These are phyloP conservation scores for Drosophila melanogaster DNA, from an alignment of 1,140 invertebrate genomes.

Conservation along the genomic window DNA sequence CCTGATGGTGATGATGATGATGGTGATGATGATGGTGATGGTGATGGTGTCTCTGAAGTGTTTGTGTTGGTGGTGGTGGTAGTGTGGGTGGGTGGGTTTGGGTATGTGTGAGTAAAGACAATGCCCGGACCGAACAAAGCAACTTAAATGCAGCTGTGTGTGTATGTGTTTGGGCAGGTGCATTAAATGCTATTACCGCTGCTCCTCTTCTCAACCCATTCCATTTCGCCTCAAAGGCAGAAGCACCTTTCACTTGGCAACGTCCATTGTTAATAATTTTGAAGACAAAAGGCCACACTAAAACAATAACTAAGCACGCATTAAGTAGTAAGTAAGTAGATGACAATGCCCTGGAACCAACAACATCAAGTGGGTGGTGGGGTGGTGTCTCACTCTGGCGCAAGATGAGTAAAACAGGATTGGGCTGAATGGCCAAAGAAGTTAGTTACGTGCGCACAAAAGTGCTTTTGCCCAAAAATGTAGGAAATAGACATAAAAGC, in stretches of 20 bases:
- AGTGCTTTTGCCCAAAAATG: conserved; percentile 50
- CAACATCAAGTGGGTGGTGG: background rate
- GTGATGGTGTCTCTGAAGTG: conserved; percentile 52
- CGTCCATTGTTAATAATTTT: conserved; percentile 80
- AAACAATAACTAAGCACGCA: conserved; percentile 82
- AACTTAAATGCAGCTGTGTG: conserved; percentile 45
- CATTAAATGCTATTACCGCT: conserved; percentile 78
- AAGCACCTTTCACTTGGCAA: conserved; percentile 63
- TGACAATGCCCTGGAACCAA: conserved; percentile 57
- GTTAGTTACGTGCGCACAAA: conserved; percentile 57
- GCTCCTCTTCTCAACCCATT: conserved; percentile 4
- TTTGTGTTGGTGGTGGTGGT: conserved; percentile 9
- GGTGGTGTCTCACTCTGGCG: background rate
- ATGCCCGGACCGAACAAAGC: conserved; percentile 62
- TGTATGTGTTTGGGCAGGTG: conserved; percentile 56
- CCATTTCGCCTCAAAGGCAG: conserved; percentile 7
- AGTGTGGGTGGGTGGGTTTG: conserved; percentile 5
- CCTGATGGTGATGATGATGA: conserved; percentile 1
- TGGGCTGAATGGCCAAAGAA: conserved; percentile 37
- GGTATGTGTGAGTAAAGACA: conserved; percentile 37
- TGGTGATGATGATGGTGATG: conserved; percentile 13
- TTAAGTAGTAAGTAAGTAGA: conserved; percentile 81
- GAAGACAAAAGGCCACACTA: conserved; percentile 76
- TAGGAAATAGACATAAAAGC: conserved; percentile 42
- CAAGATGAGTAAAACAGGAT: conserved; percentile 1